Base-by-base conservation (phyloP, 2,888 invertebrate species). In the Ennomos fuscantarius region DNA sequence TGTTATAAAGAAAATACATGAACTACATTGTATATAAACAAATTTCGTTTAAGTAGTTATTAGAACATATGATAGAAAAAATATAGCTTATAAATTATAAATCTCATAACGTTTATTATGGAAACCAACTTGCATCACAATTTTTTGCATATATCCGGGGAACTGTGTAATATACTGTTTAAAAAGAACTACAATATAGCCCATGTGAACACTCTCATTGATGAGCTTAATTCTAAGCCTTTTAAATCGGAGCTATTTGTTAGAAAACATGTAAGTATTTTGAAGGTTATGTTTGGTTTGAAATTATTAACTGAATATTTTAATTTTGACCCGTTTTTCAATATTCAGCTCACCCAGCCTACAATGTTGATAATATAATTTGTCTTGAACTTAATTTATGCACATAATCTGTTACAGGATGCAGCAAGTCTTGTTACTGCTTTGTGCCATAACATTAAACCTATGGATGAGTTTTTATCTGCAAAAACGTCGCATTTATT, bases 221-320 rank as follows among this genome's bases (percentile, higher is more conserved):
- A 94, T 70, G 94, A 95, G 66, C 83, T 96, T 36, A 95, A 95
- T 77, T 86, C 93, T 0, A 82, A 95, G 46, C 94, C 95, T 68
- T 95, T 92, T 71, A 93, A 93, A 70, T 74, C 74, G 13, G 82
- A 90, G 55, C 68, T 89, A 52, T 86, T 92, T 72, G 84, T 86
- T n/a, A 77, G 83, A 54, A 86, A 86, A 75, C 83, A 91, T 76
- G 93, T 89, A 79, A 82, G 86, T 79, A 8, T 54, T 61, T 43
- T 53, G 24, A 6, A 70, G 68, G 69, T 70, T 73, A 70, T 66
- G 49, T 63, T 63, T 58, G 15, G 2, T n/a, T 11, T 13, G 36
- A 37, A n/a, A 37, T 10, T 11, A 8, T 11, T 37, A 8, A n/a
- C n/a, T 10, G 10, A 36, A 9, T 9, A 1, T 9, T n/a, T n/a